Evolutionary conservation across 2,888 invertebrate genomes (phyloP), one percentile per base, ranked within the genome.

Genomic region (Pachymerium ferrugineum): DNA sequence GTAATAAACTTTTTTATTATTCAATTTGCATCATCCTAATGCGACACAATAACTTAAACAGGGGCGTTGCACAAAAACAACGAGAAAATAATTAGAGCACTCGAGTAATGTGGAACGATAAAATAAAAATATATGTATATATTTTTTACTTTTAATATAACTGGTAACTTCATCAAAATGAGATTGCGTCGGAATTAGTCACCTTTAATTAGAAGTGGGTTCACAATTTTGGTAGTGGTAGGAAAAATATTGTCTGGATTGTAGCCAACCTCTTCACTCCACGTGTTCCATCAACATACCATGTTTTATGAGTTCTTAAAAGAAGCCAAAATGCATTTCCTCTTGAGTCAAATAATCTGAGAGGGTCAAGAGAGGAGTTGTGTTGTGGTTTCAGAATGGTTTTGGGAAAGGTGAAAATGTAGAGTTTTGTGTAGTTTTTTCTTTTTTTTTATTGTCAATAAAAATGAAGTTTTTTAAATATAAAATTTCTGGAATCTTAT

Each of bases 11-110:
- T 54, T 54, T 54, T 54, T 54, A 47, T 22, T 25, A 25, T 54
- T 25, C 28, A 22, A 54, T 54, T 54, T 54, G 54, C 22, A 54
- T 54, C 54, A 54, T 54, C 54, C 54, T 54, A 54, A 54, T 54
- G 54, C 54, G 54, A 54, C 25, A 54, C 54, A 54, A 54, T 54
- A 54, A 54, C 54, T 54, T 54, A 25, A 54, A 54, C 54, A 54
- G 54, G 54, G 54, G 54, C 54, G 54, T 54, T 54, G 54, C 54
- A 54, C 54, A 54, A 54, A 54, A 54, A 6, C 25, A 28, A 54
- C 54, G 28, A n/a, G n/a, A 54, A 54, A 54, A 54, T 54, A 54
- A 54, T 54, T 54, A 54, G 54, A 54, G 54, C 54, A 54, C 54
- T 54, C 54, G 54, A 54, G 25, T 54, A 54, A 54, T 54, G 22